phyloP scores from a whole-genome alignment of 2,888 invertebrate genomes.

The Amphipyra berbera region DNA sequence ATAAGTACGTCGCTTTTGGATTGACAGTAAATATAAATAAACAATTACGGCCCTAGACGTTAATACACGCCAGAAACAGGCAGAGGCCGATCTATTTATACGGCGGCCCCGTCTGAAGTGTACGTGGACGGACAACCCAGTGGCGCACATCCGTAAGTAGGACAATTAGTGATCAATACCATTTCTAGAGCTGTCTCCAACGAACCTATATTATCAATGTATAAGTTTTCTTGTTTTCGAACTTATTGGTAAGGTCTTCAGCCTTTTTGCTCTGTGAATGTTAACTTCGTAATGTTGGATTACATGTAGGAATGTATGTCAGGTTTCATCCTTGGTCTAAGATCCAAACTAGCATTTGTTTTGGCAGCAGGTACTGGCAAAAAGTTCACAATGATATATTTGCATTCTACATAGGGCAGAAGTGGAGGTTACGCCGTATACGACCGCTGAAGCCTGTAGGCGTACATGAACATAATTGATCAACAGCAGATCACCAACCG shows the following conservation, averaged over 20 bases:
- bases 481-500: too few relatives aligned
- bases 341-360: neutral
- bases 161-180: constrained; percentile 58
- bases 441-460: too few relatives aligned
- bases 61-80: constrained; percentile 52
- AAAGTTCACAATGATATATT: too few relatives aligned
- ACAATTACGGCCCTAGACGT: constrained; percentile 55
- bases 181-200: constrained; percentile 26
- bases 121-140: constrained; percentile 35
- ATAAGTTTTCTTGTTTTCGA: neutral
- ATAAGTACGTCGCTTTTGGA: constrained; percentile 42
- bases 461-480: too few relatives aligned
- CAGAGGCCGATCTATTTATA: constrained; percentile 57
- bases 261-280: too few relatives aligned
- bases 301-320: too few relatives aligned
- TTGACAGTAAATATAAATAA: constrained; percentile 57
- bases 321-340: too few relatives aligned
- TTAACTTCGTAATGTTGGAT: too few relatives aligned
- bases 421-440: too few relatives aligned
- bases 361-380: neutral
- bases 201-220: constrained; percentile 4
- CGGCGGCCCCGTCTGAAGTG: constrained; percentile 47
- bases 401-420: too few relatives aligned
- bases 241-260: too few relatives aligned
- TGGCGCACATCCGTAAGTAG: constrained; percentile 53